Evolutionary conservation across 2,888 invertebrate genomes (phyloP).

Genomic region (Agrotis exclamationis): DNA sequence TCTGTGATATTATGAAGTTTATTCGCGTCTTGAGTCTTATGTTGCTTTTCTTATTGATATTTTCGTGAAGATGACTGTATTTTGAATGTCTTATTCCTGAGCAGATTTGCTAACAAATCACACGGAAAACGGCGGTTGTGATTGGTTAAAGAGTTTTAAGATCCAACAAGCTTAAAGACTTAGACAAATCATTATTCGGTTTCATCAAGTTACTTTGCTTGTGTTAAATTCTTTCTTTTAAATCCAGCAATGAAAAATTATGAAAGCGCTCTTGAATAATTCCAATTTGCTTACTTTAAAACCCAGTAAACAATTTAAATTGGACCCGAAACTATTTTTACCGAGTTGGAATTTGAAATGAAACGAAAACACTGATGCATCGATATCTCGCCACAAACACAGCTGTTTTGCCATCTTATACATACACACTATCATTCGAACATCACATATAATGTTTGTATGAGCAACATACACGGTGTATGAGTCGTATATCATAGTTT

Average conservation of each 20-base stretch:
- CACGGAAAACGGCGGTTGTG: background rate
- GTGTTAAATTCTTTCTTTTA: background rate
- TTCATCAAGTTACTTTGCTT: background rate
- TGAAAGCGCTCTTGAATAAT: background rate
- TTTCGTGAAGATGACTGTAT: background rate
- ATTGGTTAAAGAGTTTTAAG: background rate
- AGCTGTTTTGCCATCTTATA: conserved; percentile 26
- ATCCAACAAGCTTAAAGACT: background rate
- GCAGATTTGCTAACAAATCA: background rate
- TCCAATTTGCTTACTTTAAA: background rate
- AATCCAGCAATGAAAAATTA: background rate
- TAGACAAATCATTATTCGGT: conserved; percentile 8
- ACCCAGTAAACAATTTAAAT: background rate
- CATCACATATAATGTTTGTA: conserved; percentile 3
- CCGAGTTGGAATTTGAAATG: conserved; percentile 21
- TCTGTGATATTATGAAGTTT: conserved; percentile 16
- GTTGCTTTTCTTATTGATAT: conserved; percentile 9
- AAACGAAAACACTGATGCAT: conserved; percentile 21
- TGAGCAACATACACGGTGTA: conserved; percentile 11
- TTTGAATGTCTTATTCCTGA: background rate
- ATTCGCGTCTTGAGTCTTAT: background rate
- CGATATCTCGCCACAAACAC: conserved; percentile 15
- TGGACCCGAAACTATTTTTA: conserved; percentile 21
- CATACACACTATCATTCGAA: background rate
- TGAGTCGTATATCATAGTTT: conserved; percentile 46